Evolutionary conservation across 2,888 invertebrate genomes (phyloP).

Genomic region (Tetheella fluctuosa): DNA sequence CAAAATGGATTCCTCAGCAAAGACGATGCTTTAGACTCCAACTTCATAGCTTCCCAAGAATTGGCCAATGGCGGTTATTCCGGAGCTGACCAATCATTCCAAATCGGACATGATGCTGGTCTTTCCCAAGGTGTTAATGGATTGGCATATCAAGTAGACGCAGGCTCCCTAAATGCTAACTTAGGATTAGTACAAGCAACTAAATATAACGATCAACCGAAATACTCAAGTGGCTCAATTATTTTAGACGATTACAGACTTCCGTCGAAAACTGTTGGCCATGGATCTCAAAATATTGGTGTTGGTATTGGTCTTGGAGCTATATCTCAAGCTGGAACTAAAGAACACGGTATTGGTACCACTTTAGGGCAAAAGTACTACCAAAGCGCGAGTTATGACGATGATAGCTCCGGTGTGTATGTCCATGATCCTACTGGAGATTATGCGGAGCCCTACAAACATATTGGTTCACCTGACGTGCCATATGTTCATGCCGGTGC

Average conservation of each 20-base stretch:
- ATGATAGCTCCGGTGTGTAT: conserved; percentile 72
- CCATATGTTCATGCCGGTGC: conserved; percentile 66
- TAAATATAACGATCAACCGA: conserved; percentile 53
- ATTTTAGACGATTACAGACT: conserved; percentile 75
- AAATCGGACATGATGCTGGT: conserved; percentile 35
- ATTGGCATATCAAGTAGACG: conserved; percentile 44
- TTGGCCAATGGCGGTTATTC: conserved; percentile 41
- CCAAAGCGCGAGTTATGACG: conserved; percentile 51
- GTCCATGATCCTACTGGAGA: conserved; percentile 78
- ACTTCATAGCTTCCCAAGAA: conserved; percentile 75
- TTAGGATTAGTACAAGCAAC: conserved; percentile 66
- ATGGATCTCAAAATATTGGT: conserved; percentile 32
- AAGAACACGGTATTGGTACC: neutral
- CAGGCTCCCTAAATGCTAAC: conserved; percentile 32
- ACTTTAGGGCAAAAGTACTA: conserved; percentile 37
- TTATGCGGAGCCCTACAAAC: conserved; percentile 71
- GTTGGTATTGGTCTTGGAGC: conserved; percentile 14
- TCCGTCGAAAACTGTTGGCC: conserved; percentile 49
- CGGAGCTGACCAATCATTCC: conserved; percentile 34
- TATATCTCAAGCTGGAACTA: conserved; percentile 18
- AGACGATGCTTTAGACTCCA: conserved; percentile 63
- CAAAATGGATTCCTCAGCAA: conserved; percentile 67
- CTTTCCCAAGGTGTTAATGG: conserved; percentile 30
- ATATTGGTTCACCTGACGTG: conserved; percentile 62
- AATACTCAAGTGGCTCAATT: conserved; percentile 73